These are phyloP conservation scores for Pogonus chalceus DNA, from an alignment of 1,140 invertebrate species.

Conservation along the genomic window DNA sequence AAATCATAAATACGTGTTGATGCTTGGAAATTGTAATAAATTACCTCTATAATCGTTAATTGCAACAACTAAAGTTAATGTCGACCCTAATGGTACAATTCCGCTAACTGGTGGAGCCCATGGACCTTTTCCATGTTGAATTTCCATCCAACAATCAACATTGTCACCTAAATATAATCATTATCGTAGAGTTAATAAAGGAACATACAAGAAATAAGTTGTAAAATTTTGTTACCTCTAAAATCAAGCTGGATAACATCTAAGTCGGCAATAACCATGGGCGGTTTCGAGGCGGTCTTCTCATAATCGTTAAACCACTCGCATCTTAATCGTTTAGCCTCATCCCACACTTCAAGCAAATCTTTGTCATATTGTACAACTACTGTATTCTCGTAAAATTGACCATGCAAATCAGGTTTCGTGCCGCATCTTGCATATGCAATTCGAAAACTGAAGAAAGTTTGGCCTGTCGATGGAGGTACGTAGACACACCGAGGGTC, in stretches of 20 bases:
- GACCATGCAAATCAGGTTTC: slow-evolving; percentile 84
- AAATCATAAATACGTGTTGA: too few species aligned
- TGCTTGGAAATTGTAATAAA: slow-evolving; percentile 9
- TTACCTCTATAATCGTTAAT: slow-evolving; percentile 90
- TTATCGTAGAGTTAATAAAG: neutral
- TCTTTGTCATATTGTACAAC: slow-evolving; percentile 89
- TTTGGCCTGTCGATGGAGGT: slow-evolving; percentile 75
- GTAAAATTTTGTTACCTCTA: slow-evolving; percentile 50
- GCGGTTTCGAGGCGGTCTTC: slow-evolving; percentile 87
- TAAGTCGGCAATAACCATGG: slow-evolving; percentile 88
- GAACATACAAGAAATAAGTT: neutral
- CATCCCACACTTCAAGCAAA: slow-evolving; percentile 89
- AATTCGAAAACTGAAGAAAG: slow-evolving; percentile 83
- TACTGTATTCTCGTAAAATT: slow-evolving; percentile 93
- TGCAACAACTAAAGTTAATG: slow-evolving; percentile 82
- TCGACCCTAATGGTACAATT: slow-evolving; percentile 84
- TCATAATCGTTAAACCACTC: slow-evolving; percentile 97
- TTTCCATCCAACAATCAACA: slow-evolving; percentile 97
- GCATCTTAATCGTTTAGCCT: slow-evolving; percentile 83
- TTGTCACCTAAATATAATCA: slow-evolving; percentile 63
- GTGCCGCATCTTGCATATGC: slow-evolving; percentile 88
- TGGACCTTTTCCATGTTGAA: slow-evolving; percentile 89
- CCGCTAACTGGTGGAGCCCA: slow-evolving; percentile 88
- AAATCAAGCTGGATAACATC: slow-evolving; percentile 91
- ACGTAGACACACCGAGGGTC: slow-evolving; percentile 84